Percentiles rank a stretch among this genome's conserved stretches.
Conservation (phyloP, 2,797 vertebrate species). For the Babyrousa celebensis region DNA sequence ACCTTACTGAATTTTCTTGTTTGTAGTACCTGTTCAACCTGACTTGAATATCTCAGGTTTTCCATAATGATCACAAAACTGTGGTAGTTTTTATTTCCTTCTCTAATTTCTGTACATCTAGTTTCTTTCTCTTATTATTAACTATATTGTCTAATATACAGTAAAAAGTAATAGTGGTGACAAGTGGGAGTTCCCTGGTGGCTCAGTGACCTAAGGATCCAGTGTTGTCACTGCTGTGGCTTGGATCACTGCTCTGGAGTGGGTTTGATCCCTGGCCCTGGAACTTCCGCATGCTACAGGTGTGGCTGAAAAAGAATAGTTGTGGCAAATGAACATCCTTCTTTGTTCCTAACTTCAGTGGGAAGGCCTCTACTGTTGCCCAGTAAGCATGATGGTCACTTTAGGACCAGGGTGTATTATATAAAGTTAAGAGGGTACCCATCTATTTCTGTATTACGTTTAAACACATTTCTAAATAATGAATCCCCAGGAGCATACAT, state of each 20-base stretch:
- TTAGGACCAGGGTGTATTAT: slow-evolving; percentile 19
- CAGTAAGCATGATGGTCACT: neutral
- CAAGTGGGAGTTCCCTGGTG: neutral
- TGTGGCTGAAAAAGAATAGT: neutral
- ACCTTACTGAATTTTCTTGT: slow-evolving; percentile 23
- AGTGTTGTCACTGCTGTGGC: no score
- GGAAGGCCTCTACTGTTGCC: neutral
- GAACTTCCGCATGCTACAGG: no score
- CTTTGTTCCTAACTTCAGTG: slow-evolving; percentile 44
- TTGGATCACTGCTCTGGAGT: no score
- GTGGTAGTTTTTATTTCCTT: slow-evolving; percentile 53
- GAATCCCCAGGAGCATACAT: neutral
- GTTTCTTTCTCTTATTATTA: slow-evolving; percentile 18
- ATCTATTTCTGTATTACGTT: slow-evolving; percentile 55
- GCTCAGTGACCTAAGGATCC: no score
- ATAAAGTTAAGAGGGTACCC: slow-evolving; percentile 32
- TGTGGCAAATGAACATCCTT: neutral
- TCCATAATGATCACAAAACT: slow-evolving; percentile 8
- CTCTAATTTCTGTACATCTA: slow-evolving; percentile 40
- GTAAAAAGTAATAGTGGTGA: neutral
- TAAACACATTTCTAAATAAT: slow-evolving; percentile 57
- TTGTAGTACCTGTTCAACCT: slow-evolving; percentile 42
- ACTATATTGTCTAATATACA: neutral
- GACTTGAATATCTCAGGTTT: neutral
- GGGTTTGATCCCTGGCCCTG: no score